phyloP scores from a whole-genome alignment of 2,888 invertebrate species.

The Agrochola circellaris region DNA sequence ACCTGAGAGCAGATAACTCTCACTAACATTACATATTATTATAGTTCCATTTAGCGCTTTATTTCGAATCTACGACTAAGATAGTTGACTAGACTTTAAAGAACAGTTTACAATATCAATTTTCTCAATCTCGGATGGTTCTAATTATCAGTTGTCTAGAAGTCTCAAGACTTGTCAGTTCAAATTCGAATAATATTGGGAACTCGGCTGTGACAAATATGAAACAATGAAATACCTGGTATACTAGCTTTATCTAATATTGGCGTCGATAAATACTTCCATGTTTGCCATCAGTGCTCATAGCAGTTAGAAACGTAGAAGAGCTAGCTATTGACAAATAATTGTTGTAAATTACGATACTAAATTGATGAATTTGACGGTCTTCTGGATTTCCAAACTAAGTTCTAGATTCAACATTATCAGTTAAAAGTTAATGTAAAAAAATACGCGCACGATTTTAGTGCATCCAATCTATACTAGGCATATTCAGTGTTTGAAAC shows the following conservation, averaged over 20 bases:
- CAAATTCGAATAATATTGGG: conserved; percentile 50
- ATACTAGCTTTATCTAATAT: conserved; percentile 30
- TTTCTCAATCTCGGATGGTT: conserved; percentile 18
- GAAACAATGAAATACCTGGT: conserved; percentile 46
- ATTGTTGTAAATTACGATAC: conserved; percentile 16
- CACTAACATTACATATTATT: conserved; percentile 47
- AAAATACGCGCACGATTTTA: neutral
- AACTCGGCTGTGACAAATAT: conserved; percentile 64
- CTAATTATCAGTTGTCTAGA: conserved; percentile 24
- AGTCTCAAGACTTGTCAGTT: conserved; percentile 47
- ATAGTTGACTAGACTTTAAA: conserved; percentile 59
- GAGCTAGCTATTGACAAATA: conserved; percentile 16
- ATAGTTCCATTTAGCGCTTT: conserved; percentile 68
- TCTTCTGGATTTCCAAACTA: conserved; percentile 27
- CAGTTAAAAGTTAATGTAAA: conserved; percentile 8
- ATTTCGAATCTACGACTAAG: conserved; percentile 69
- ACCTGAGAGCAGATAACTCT: conserved; percentile 96
- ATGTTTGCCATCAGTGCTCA: conserved; percentile 18
- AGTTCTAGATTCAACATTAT: conserved; percentile 20
- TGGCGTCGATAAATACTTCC: conserved; percentile 19
- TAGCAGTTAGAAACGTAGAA: conserved; percentile 15
- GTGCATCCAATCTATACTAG: conserved; percentile 15
- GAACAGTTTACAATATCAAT: conserved; percentile 21
- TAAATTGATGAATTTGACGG: conserved; percentile 27
- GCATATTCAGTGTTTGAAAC: conserved; percentile 28